Base-by-base conservation (phyloP, 2,888 invertebrate species). In the Lucinisca nassula region DNA sequence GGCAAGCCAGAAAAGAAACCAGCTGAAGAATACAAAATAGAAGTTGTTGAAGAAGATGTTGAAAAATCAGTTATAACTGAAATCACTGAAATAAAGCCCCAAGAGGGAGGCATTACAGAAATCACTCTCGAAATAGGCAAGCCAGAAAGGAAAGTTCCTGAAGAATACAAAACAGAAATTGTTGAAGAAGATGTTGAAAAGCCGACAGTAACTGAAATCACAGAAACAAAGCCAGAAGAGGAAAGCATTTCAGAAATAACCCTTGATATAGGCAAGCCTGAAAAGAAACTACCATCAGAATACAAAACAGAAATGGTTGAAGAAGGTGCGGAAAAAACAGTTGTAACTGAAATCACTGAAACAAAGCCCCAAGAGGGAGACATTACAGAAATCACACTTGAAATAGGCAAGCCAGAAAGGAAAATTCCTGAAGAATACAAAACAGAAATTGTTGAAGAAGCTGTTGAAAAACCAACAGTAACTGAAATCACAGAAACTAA, bases 11-110 rank as follows among this genome's bases (percentile, higher is more conserved):
- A 75, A 30, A 70, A 80, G 37, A 58, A 84, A 82, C 32, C 87
- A 32, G 76, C 82, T 14, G 85, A 89, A 32, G 90, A 77, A 83
- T 45, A 45, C 45, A 77, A 92, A 79, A 81, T 89, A 37, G 88
- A 86, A 17, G 58, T 85, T 49, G n/a, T 87, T 24, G 82, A 87
- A 77, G 92, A 92, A 67, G 51, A 72, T 10, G 35, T 74, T 37
- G 81, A 89, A 45, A 84, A 89, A 45, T 89, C 90, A 24, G 90
- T 90, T 49, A 76, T 92, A 10, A 80, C 84, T 70, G 91, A 91
- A 12, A 90, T 93, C 3, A 70, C 82, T 17, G 92, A 92, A 78
- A 55, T 38, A 58, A 55, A 38, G 32, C 58, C 45, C 27, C 24
- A 49, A 82, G n/a, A 27, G 24, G 30, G n/a, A 3, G 76, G 45